Conservation (phyloP, 2,888 invertebrate species). For the Alloscopus bannaensis region DNA sequence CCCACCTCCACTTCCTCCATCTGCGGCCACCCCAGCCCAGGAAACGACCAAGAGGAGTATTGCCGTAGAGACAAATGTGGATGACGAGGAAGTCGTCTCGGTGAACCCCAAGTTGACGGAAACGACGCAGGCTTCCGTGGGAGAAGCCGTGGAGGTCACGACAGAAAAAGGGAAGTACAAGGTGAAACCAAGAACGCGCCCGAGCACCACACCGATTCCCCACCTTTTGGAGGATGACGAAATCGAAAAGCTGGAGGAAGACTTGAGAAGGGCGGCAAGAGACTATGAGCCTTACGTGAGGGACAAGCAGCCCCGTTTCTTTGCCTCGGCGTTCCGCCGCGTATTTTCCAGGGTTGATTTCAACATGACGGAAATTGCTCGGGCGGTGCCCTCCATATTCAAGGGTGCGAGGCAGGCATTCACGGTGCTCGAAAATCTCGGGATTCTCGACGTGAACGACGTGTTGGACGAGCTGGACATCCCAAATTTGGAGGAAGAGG, state of each 20-base stretch:
- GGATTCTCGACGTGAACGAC: constrained; percentile 61
- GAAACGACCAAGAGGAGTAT: background rate
- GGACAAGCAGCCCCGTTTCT: constrained; percentile 64
- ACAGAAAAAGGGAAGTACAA: constrained; percentile 25
- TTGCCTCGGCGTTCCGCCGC: constrained; percentile 56
- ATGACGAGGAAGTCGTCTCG: background rate
- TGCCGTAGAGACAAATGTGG: background rate
- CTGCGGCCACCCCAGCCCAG: background rate
- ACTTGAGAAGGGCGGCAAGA: constrained; percentile 61
- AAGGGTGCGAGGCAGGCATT: constrained; percentile 71
- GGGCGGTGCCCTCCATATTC: constrained; percentile 71
- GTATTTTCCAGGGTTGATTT: constrained; percentile 64
- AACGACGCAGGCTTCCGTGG: background rate
- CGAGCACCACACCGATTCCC: constrained; percentile 5
- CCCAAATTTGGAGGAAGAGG: constrained; percentile 34
- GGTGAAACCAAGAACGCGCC: constrained; percentile 26
- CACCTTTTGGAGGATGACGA: constrained; percentile 66
- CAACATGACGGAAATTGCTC: constrained; percentile 68
- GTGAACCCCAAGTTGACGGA: background rate
- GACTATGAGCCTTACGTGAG: constrained; percentile 63
- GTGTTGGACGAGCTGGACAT: constrained; percentile 51
- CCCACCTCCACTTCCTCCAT: background rate
- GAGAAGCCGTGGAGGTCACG: background rate
- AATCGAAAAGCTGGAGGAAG: constrained; percentile 63
- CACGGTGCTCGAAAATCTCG: constrained; percentile 68